These are phyloP conservation scores for Barypeithes pellucidus DNA, from an alignment of 2,888 invertebrate genomes.

Conservation along the genomic window DNA sequence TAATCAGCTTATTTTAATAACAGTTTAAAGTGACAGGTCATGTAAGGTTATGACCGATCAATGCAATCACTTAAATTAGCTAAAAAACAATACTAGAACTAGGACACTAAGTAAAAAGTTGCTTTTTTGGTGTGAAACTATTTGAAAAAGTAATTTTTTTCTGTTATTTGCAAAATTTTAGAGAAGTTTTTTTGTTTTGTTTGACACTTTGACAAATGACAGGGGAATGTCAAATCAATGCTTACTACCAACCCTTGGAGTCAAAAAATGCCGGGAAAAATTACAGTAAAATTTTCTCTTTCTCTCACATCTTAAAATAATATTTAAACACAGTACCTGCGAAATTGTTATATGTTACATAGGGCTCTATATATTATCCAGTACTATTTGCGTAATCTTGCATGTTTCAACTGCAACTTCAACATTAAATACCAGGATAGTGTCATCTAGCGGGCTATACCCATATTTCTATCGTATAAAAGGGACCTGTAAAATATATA, in stretches of 20 bases:
- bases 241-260: not conserved
- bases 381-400: too few species aligned
- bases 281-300: not conserved
- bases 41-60: slow-evolving; percentile 66
- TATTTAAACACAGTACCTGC: too few species aligned
- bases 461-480: too few species aligned
- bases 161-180: slow-evolving; percentile 57
- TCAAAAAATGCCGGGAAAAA: not conserved
- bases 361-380: too few species aligned
- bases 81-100: slow-evolving; percentile 42
- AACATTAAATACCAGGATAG: too few species aligned
- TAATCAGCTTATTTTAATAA: slow-evolving; percentile 60
- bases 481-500: too few species aligned
- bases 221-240: slow-evolving; percentile 56
- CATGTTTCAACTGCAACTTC: too few species aligned
- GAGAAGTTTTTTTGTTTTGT: slow-evolving; percentile 60
- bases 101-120: slow-evolving; percentile 39
- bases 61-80: slow-evolving; percentile 47
- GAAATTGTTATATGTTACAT: too few species aligned
- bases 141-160: slow-evolving; percentile 56
- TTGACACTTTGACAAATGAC: slow-evolving; percentile 65
- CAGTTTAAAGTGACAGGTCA: slow-evolving; percentile 66
- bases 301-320: too few species aligned
- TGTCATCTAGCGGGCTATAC: too few species aligned
- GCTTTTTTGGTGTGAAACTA: slow-evolving; percentile 40